phyloP scores from a whole-genome alignment of 2,888 invertebrate genomes.

The Hydraecia micacea region DNA sequence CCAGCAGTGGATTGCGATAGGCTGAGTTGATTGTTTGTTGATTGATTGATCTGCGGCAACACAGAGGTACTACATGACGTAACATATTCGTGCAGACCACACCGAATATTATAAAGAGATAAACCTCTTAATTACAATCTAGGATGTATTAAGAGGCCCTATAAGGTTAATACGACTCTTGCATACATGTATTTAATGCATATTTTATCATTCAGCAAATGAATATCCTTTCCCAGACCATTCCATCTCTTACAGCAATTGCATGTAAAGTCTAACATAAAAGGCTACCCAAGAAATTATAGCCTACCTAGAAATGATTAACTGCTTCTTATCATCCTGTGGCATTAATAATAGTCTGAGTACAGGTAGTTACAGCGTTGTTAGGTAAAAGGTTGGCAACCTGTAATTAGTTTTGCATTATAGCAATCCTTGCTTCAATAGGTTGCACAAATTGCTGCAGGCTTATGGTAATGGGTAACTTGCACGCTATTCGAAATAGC shows the following conservation, averaged over 20 bases:
- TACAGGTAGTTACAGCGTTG: conserved; percentile 7
- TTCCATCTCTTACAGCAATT: not conserved
- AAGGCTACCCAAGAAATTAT: conserved; percentile 22
- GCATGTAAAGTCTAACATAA: conserved; percentile 9
- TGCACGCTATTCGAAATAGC: conserved; percentile 30
- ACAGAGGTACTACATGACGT: not conserved
- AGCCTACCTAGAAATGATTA: conserved; percentile 35
- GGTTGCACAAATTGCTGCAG: conserved; percentile 40
- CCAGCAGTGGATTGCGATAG: too few species aligned
- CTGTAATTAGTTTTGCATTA: conserved; percentile 51
- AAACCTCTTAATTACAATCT: too few species aligned
- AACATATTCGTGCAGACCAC: not conserved
- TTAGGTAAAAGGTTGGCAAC: conserved; percentile 48
- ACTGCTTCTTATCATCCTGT: conserved; percentile 33
- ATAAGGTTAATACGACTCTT: not conserved
- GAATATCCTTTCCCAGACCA: not conserved
- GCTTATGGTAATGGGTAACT: conserved; percentile 27
- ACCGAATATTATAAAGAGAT: not conserved
- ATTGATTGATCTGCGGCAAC: too few species aligned
- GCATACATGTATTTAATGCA: not conserved
- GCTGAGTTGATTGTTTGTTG: too few species aligned
- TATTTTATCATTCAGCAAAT: not conserved
- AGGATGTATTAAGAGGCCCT: not conserved
- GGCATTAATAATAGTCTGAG: conserved; percentile 40
- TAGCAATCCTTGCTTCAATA: conserved; percentile 45